Conservation (phyloP, 2,888 invertebrate species). For the Meiosimyza platycephala region DNA sequence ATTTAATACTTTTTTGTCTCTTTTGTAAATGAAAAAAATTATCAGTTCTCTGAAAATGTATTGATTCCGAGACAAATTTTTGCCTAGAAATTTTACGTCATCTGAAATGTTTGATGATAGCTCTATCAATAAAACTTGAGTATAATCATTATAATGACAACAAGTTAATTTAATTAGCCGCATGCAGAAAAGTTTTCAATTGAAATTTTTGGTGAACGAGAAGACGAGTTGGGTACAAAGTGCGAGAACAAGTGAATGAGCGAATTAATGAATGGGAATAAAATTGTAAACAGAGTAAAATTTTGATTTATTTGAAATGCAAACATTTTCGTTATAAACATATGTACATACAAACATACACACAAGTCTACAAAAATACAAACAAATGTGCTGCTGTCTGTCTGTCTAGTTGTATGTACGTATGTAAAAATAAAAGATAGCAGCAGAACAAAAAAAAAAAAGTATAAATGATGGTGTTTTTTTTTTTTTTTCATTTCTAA, state of each 20-base stretch:
- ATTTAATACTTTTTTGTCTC: no score
- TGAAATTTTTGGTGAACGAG: no score
- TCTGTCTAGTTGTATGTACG: background rate
- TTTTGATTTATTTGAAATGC: slow-evolving; percentile 28
- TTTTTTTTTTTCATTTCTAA: slow-evolving; percentile 2
- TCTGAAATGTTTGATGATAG: no score
- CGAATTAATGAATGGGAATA: slow-evolving; percentile 20
- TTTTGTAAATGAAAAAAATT: no score
- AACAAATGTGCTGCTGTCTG: slow-evolving; percentile 3
- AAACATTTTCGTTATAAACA: slow-evolving; percentile 36
- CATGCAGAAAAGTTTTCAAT: no score
- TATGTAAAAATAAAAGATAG: background rate
- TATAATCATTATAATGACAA: no score
- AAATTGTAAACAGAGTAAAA: slow-evolving; percentile 24
- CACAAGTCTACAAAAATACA: slow-evolving; percentile 13
- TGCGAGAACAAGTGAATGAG: background rate
- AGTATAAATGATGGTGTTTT: background rate
- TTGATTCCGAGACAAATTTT: no score
- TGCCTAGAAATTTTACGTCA: no score
- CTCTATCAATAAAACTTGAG: no score
- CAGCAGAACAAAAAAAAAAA: background rate
- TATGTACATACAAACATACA: slow-evolving; percentile 30
- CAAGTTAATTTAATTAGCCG: no score
- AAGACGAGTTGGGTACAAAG: no score
- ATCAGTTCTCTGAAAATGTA: no score